A percentile compares a stretch with the other conserved stretches of the same genome.
Evolutionary conservation across 2,113 vertebrate species (phyloP).

Genomic region (Ovis canadensis): DNA sequence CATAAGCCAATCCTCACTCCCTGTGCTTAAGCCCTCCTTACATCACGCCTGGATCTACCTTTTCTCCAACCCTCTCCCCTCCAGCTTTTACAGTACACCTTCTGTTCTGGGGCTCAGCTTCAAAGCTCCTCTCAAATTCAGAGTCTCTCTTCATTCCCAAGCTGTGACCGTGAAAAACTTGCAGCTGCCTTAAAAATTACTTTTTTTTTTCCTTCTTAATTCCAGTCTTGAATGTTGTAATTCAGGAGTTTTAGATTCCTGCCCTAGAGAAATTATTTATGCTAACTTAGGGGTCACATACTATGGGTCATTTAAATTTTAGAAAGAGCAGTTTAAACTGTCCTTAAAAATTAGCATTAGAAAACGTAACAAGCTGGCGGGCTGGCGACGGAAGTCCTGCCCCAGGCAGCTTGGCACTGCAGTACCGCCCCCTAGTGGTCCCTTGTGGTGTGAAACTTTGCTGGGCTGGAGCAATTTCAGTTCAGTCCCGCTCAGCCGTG

Average conservation of each 20-base stretch:
- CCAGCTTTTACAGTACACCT: background rate
- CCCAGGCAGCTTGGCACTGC: background rate
- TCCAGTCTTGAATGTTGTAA: background rate
- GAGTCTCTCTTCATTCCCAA: background rate
- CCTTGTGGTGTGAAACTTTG: background rate
- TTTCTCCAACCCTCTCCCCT: background rate
- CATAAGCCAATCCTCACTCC: no score
- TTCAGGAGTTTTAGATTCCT: background rate
- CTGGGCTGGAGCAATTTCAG: background rate
- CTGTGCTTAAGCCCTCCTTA: background rate
- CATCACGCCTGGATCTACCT: background rate
- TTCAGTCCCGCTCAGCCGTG: background rate
- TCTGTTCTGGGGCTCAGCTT: background rate
- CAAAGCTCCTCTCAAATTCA: background rate
- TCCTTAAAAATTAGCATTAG: background rate
- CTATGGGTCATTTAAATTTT: background rate
- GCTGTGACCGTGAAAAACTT: background rate
- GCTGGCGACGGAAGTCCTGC: rapidly evolving
- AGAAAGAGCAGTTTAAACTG: background rate
- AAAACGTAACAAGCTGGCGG: background rate
- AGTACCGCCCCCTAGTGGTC: background rate
- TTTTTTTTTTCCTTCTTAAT: background rate
- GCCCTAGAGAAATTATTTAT: background rate
- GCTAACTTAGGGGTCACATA: background rate
- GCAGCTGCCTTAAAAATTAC: background rate